phyloP scores from a whole-genome alignment of 2,113 vertebrate species.

The Cynoglossus semilaevis region DNA sequence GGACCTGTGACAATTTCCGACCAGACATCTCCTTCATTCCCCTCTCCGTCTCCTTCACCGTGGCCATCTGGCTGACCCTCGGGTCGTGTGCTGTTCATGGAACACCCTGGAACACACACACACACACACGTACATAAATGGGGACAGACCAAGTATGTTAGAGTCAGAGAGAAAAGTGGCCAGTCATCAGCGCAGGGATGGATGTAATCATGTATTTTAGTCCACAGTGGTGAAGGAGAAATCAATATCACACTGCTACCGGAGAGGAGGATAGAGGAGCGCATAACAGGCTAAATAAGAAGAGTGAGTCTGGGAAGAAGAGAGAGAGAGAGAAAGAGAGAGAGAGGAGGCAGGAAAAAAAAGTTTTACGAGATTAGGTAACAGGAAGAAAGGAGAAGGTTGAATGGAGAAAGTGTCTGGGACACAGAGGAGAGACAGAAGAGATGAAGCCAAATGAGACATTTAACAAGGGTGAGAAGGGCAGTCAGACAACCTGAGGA shows the following conservation, averaged over 20 bases:
- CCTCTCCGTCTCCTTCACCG: slow-evolving; percentile 12
- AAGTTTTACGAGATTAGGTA: slow-evolving; percentile 7
- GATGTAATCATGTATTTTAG: slow-evolving; percentile 61
- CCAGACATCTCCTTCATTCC: slow-evolving; percentile 25
- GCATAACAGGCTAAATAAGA: slow-evolving; percentile 4
- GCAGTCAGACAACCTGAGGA: slow-evolving; percentile 37
- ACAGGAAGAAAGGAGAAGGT: slow-evolving; percentile 17
- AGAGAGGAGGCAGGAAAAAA: not conserved
- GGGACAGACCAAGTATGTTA: not conserved
- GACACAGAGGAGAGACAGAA: slow-evolving; percentile 22
- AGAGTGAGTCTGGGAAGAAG: slow-evolving; percentile 2
- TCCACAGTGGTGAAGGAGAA: slow-evolving; percentile 45
- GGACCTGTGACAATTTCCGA: slow-evolving; percentile 41
- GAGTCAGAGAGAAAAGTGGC: slow-evolving; percentile 31
- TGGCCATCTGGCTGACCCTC: slow-evolving; percentile 21
- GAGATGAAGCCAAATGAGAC: slow-evolving; percentile 31
- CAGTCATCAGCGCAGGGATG: slow-evolving; percentile 50
- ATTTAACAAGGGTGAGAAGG: slow-evolving; percentile 35
- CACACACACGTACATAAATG: not conserved
- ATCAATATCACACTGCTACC: slow-evolving; percentile 60
- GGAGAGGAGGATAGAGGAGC: slow-evolving; percentile 18
- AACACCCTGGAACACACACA: slow-evolving; percentile 60
- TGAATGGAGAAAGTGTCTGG: slow-evolving; percentile 14
- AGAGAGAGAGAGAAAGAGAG: slow-evolving; percentile 3
- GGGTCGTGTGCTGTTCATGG: slow-evolving; percentile 35